A percentile compares a stretch with the other conserved stretches of the same genome.
These are phyloP conservation scores for Nomada flava DNA, from an alignment of 2,888 invertebrate genomes.

Conservation along the genomic window DNA sequence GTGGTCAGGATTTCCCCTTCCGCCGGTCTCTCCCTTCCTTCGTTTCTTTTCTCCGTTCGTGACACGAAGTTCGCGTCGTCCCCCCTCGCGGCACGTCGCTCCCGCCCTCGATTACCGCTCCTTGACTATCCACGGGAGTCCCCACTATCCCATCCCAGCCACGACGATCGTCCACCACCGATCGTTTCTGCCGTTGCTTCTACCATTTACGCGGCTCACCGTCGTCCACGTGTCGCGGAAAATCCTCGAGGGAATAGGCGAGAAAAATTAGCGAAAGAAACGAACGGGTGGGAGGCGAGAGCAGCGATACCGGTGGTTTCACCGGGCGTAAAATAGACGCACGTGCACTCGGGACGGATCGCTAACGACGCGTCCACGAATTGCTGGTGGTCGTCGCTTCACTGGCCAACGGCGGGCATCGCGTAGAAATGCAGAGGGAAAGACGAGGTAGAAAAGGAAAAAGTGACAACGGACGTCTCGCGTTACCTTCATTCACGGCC, in stretches of 20 bases:
- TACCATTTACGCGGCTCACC: too few species aligned
- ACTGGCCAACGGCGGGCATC: neutral
- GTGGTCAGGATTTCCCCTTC: constrained; percentile 79
- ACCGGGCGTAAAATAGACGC: neutral
- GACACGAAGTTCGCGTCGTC: constrained; percentile 1
- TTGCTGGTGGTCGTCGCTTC: neutral
- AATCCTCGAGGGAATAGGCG: too few species aligned
- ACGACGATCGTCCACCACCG: neutral
- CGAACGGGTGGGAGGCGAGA: too few species aligned
- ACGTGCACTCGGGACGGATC: neutral
- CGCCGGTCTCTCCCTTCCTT: constrained; percentile 50
- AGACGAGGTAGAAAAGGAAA: neutral
- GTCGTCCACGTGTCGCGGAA: too few species aligned
- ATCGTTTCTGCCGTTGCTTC: neutral
- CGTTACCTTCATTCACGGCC: constrained; percentile 19
- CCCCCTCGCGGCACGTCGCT: constrained; percentile 12
- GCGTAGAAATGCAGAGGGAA: neutral
- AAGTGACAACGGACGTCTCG: neutral
- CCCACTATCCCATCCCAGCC: neutral
- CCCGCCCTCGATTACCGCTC: constrained; percentile 4
- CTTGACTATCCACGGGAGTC: neutral
- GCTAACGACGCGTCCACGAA: neutral
- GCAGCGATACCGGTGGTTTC: too few species aligned
- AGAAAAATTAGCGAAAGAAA: too few species aligned
- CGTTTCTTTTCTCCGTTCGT: constrained; percentile 13